These are phyloP conservation scores for Patiria pectinifera DNA, from an alignment of 53 echinoderm and acorn worm species.

Conservation along the genomic window DNA sequence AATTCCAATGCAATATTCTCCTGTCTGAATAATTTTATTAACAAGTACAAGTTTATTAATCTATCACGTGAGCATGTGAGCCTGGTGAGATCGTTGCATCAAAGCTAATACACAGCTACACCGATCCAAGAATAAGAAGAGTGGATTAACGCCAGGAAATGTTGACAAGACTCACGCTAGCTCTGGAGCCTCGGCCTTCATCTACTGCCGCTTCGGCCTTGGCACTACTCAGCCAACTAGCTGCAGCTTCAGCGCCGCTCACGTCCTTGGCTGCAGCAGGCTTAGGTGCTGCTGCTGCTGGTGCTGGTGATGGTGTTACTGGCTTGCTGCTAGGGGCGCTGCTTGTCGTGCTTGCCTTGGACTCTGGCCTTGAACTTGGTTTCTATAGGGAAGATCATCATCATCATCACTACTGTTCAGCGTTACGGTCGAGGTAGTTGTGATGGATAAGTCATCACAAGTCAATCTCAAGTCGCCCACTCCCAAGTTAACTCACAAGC, in stretches of 20 bases:
- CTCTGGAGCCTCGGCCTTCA: conserved; percentile 55
- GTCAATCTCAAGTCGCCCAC: too few relatives aligned
- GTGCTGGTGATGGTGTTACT: not conserved
- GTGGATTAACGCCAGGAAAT: not conserved
- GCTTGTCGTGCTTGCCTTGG: conserved; percentile 31
- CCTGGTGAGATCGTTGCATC: too few relatives aligned
- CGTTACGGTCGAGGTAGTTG: too few relatives aligned
- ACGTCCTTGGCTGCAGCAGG: conserved; percentile 45
- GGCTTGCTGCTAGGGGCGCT: conserved; percentile 22
- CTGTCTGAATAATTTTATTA: too few relatives aligned
- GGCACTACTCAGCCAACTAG: conserved; percentile 93
- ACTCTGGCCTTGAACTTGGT: conserved; percentile 16
- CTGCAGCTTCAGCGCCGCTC: conserved; percentile 89
- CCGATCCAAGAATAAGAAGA: too few relatives aligned
- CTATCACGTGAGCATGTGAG: too few relatives aligned
- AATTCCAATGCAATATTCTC: too few relatives aligned
- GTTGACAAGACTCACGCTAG: conserved; percentile 72
- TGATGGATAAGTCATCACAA: too few relatives aligned
- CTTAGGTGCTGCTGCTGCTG: conserved; percentile 32
- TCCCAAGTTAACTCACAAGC: too few relatives aligned
- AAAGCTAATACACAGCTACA: too few relatives aligned
- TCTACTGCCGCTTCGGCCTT: conserved; percentile 84
- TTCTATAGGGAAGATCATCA: not conserved
- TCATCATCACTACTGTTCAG: not conserved
- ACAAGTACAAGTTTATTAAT: too few relatives aligned